Evolutionary conservation across 2,113 vertebrate genomes (phyloP), one percentile per base, ranked within the genome.

Genomic region (Prolemur simus): DNA sequence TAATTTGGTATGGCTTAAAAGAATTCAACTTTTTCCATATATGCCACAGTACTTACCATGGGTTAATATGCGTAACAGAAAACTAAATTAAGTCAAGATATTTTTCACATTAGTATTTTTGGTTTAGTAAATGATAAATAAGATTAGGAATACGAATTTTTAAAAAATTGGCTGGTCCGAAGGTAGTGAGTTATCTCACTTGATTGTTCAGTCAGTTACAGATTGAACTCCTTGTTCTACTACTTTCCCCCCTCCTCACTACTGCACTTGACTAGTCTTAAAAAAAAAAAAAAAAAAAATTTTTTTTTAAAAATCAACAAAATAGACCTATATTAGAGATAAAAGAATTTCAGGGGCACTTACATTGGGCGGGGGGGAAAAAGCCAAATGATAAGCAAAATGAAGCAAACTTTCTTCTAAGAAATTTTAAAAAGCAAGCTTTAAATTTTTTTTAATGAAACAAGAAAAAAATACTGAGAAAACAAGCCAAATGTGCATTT

Each of bases 381-480:
- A 52, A 82, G 27, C 27, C 66, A 91, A 27, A 6, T 66, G 54
- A 94, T 52, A 93, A 68, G 15, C 39, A 86, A 95, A 96, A 95
- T 52, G 4, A 95, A 93, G 56, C 29, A 18, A 73, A 83, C 60
- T 84, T 96, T 95, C 58, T 96, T 95, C 58, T 76, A 80, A 95
- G 52, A 77, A 78, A 77, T 80, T 96, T 95, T 81, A 15, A 87
- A 87, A 93, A 87, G 52, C 47, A 76, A 86, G 42, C 52, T 89
- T 92, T 60, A 93, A 88, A 83, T 63, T 45, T 87, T 87, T 71
- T 91, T 52, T 76, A 56, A 84, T 56, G 20, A 96, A 96, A 91
- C 69, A 96, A 87, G 89, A 87, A 87, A 78, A 9, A 95, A 85
- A 64, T 82, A 83, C 15, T 92, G 20, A 69, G 27, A 74, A 95